Percentiles rank a stretch among this genome's conserved stretches.
Conservation (phyloP, 1,140 invertebrate species). For the Zeugodacus cucurbitae region DNA sequence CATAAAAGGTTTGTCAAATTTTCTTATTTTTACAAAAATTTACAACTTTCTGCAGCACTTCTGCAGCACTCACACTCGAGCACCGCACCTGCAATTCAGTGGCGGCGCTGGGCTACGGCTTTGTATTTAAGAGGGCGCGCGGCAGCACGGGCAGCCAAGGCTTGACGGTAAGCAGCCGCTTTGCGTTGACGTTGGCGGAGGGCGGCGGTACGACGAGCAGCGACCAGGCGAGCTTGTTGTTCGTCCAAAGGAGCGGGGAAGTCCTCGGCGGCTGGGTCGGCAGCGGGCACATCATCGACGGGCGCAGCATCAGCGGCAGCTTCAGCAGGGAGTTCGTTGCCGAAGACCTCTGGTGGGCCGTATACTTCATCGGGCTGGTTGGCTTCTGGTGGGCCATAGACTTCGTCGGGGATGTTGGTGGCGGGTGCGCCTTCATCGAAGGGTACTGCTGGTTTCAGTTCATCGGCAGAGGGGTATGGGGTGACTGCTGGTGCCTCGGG, state of each 20-base stretch:
- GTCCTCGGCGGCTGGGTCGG: constrained; percentile 27
- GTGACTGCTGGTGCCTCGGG: constrained; percentile 56
- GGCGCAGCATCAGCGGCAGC: neutral
- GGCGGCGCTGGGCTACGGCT: neutral
- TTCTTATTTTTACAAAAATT: constrained; percentile 11
- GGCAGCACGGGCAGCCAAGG: neutral
- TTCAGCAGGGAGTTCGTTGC: neutral
- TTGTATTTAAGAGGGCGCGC: neutral
- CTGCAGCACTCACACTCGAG: neutral
- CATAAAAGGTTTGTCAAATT: constrained; percentile 11
- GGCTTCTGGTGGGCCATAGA: constrained; percentile 56
- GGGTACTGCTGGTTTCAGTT: constrained; percentile 61
- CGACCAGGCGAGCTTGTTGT: constrained; percentile 27
- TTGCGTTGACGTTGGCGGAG: constrained; percentile 26
- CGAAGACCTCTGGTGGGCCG: constrained; percentile 42
- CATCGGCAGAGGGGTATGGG: constrained; percentile 59
- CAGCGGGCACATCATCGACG: neutral
- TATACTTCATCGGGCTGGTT: constrained; percentile 56
- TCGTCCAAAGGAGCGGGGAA: constrained; percentile 31
- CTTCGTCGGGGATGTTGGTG: constrained; percentile 52
- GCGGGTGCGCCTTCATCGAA: constrained; percentile 57
- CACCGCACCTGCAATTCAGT: neutral
- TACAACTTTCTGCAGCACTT: constrained; percentile 4
- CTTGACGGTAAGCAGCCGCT: constrained; percentile 29
- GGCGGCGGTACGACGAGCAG: constrained; percentile 18